These are phyloP conservation scores for Caradrina clavipalpis DNA, from an alignment of 2,888 invertebrate genomes.

Conservation along the genomic window DNA sequence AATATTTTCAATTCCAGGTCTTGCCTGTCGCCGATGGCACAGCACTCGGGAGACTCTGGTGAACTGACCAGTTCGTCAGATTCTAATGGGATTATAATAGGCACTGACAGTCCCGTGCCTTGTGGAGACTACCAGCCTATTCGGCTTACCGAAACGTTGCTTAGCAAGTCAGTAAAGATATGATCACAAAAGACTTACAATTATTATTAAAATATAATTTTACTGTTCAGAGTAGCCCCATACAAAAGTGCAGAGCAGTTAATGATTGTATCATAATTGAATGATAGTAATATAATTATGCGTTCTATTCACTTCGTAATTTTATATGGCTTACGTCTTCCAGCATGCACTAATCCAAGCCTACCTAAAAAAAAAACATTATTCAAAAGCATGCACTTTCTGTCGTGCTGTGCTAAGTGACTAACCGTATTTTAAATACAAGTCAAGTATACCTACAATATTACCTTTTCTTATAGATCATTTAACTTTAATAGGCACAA, in stretches of 20 bases:
- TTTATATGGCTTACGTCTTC: too few relatives aligned
- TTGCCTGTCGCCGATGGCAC: slow-evolving; percentile 67
- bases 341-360: neutral
- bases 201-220: too few relatives aligned
- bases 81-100: slow-evolving; percentile 42
- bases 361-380: too few relatives aligned
- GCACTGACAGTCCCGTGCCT: slow-evolving; percentile 21
- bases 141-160: slow-evolving; percentile 76
- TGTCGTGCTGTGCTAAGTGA: too few relatives aligned
- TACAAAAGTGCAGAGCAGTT: neutral
- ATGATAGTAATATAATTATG: neutral
- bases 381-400: neutral
- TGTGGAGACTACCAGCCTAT: slow-evolving; percentile 56
- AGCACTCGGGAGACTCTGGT: slow-evolving; percentile 64
- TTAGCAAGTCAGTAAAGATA: slow-evolving; percentile 74
- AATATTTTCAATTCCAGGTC: slow-evolving; percentile 63
- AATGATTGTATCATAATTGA: neutral
- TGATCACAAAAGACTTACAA: neutral
- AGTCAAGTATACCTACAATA: neutral
- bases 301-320: too few relatives aligned
- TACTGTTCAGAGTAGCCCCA: too few relatives aligned
- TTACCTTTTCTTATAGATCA: slow-evolving; percentile 24
- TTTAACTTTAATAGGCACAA: slow-evolving; percentile 92
- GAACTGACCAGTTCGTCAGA: slow-evolving; percentile 67
- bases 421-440: neutral